A percentile compares a stretch with the other conserved stretches of the same genome.
These are phyloP conservation scores for Fregata magnificens DNA, from an alignment of 2,113 vertebrate species.

Conservation along the genomic window DNA sequence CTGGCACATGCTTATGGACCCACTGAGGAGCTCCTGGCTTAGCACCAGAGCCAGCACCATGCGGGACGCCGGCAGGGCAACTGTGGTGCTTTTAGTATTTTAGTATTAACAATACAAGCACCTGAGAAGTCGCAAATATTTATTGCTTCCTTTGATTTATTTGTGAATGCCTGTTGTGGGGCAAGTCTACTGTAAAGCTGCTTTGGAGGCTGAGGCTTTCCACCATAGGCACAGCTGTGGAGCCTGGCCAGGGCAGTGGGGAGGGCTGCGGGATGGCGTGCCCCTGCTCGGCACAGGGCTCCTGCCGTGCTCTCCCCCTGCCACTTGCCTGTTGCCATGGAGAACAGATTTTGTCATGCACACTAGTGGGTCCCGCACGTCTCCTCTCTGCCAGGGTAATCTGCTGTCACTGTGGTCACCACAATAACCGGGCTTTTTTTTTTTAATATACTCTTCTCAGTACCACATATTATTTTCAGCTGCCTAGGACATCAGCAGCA, in stretches of 20 bases:
- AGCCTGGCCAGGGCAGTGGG: constrained; percentile 34
- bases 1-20: not conserved
- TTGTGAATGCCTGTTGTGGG: not conserved
- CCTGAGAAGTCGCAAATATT: not conserved
- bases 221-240: not conserved
- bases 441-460: constrained; percentile 26
- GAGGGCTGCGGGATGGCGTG: not conserved
- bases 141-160: not conserved
- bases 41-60: not conserved
- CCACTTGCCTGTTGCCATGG: constrained; percentile 69
- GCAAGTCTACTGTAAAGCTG: not conserved
- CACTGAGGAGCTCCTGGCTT: not conserved
- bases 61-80: rapidly evolving
- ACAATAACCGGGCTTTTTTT: not conserved
- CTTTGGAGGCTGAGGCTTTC: constrained; percentile 21
- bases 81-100: not conserved
- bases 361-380: constrained; percentile 35
- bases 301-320: constrained; percentile 16
- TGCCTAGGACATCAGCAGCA: not conserved
- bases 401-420: constrained; percentile 48
- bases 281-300: not conserved
- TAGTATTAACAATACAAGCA: not conserved
- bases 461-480: constrained; percentile 16
- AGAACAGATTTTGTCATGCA: constrained; percentile 70
- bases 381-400: constrained; percentile 52